Conservation (phyloP, 2,888 invertebrate genomes). For the Nemurella pictetii region DNA sequence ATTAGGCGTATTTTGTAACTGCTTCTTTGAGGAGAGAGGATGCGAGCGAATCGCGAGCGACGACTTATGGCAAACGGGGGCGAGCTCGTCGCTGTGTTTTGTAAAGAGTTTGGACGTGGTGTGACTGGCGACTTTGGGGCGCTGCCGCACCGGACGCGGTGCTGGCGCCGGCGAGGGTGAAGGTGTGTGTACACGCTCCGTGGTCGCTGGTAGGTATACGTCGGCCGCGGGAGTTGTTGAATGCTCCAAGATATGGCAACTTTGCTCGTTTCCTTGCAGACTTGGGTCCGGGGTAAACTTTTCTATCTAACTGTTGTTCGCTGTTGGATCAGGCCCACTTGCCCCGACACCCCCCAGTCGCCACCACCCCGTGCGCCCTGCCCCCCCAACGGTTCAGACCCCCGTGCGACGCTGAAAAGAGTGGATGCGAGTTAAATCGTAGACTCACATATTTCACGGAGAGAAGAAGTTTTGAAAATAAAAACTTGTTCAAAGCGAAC, state of each 20-base stretch:
- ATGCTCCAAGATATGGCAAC: conserved; percentile 23
- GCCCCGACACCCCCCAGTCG: not conserved
- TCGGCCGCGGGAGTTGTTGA: not conserved
- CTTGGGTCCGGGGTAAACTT: conserved; percentile 30
- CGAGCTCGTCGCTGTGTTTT: not conserved
- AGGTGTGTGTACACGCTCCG: no score
- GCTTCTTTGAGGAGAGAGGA: not conserved
- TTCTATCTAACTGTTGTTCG: conserved; percentile 26
- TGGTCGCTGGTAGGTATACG: not conserved
- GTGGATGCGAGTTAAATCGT: conserved; percentile 31
- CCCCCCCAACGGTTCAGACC: not conserved
- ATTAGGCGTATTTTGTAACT: conserved; percentile 3
- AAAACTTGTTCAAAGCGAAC: conserved; percentile 27
- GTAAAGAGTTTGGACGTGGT: not conserved
- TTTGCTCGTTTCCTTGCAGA: conserved; percentile 31
- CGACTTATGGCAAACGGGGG: not conserved
- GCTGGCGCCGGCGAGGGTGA: not conserved
- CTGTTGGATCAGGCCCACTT: conserved; percentile 6
- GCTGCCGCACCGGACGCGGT: not conserved
- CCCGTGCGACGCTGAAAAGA: not conserved
- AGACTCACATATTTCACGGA: conserved; percentile 27
- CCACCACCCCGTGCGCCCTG: not conserved
- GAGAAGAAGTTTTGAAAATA: conserved; percentile 23
- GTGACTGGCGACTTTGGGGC: not conserved
- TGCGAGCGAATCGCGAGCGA: not conserved